phyloP scores from a whole-genome alignment of 2,888 invertebrate genomes.

The Xestia rhomboidea region DNA sequence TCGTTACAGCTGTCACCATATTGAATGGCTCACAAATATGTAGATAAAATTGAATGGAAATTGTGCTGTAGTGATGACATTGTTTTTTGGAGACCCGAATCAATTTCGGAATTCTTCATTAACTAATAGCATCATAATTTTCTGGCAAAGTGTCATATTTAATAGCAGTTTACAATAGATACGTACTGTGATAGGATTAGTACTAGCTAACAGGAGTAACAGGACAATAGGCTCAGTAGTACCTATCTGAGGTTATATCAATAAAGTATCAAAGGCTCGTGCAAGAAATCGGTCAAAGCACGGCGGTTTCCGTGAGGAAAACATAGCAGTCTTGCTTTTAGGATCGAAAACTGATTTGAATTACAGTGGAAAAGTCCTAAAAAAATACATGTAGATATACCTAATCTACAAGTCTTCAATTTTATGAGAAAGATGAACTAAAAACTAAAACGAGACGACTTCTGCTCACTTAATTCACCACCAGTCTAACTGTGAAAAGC shows the following conservation, averaged over 20 bases:
- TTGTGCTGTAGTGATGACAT: not conserved
- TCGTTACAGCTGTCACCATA: slow-evolving; percentile 15
- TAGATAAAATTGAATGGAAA: slow-evolving; percentile 8
- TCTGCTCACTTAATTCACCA: not conserved
- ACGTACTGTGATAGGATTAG: not conserved
- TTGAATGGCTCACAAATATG: not conserved
- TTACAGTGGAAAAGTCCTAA: not conserved
- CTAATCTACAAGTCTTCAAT: not conserved
- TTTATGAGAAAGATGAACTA: not conserved
- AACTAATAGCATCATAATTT: not conserved
- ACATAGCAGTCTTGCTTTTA: not conserved
- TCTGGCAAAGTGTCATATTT: not conserved
- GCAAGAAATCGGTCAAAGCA: not conserved
- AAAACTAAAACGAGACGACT: not conserved
- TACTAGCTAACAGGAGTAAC: not conserved
- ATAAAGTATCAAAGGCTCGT: not conserved
- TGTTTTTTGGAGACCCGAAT: not conserved
- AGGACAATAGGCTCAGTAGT: not conserved
- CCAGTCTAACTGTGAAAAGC: not conserved
- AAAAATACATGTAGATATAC: not conserved
- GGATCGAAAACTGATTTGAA: not conserved
- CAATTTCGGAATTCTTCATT: not conserved
- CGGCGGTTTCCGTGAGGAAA: not conserved
- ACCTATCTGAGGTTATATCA: not conserved
- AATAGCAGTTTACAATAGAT: not conserved